Conservation (phyloP, 2,888 invertebrate species). For the Eupeodes luniger region DNA sequence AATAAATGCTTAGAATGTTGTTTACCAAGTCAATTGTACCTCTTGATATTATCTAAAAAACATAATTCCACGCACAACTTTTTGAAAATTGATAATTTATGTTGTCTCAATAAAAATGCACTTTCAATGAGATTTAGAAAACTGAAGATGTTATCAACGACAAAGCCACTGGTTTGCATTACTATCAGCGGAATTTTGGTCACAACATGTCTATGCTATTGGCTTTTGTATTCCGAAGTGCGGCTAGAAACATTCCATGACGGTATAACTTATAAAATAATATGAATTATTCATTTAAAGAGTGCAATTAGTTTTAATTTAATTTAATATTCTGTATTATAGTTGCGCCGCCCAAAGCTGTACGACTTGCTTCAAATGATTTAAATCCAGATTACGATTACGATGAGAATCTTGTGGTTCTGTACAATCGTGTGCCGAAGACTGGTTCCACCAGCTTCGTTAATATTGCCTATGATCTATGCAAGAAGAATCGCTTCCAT, state of each 20-base stretch:
- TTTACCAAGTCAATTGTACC: slow-evolving; percentile 27
- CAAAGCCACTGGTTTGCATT: slow-evolving; percentile 81
- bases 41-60: slow-evolving; percentile 50
- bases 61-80: slow-evolving; percentile 27
- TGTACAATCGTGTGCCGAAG: slow-evolving; percentile 98
- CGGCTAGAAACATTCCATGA: slow-evolving; percentile 77
- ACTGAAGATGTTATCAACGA: slow-evolving; percentile 81
- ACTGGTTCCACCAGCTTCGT: slow-evolving; percentile 98
- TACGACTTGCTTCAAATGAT: slow-evolving; percentile 39
- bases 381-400: slow-evolving; percentile 78
- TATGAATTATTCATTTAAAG: slow-evolving; percentile 58
- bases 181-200: slow-evolving; percentile 79
- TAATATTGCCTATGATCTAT: slow-evolving; percentile 93
- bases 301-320: not conserved
- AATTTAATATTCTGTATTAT: not conserved
- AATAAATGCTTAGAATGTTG: slow-evolving; percentile 57
- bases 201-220: slow-evolving; percentile 80
- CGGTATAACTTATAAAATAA: slow-evolving; percentile 24
- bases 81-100: not conserved
- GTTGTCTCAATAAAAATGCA: slow-evolving; percentile 55
- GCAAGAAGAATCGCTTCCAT: slow-evolving; percentile 90
- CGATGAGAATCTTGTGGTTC: slow-evolving; percentile 90
- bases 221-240: slow-evolving; percentile 80
- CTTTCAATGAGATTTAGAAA: slow-evolving; percentile 78
- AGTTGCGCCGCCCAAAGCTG: slow-evolving; percentile 50